phyloP scores from a whole-genome alignment of 2,113 vertebrate genomes.

The Prionailurus viverrinus region DNA sequence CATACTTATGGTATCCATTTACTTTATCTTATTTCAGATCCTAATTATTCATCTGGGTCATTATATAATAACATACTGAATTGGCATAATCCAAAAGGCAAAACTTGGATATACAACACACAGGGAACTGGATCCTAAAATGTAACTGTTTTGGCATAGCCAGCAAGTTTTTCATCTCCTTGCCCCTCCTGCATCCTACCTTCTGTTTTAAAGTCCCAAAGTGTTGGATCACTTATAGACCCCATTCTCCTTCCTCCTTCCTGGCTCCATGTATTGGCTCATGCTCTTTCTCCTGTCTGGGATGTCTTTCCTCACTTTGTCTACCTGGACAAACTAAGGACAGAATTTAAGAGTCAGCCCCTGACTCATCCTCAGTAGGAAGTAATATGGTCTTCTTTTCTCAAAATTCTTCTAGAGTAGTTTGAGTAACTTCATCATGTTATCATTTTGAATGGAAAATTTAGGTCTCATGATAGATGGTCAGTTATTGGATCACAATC shows the following conservation, averaged over 20 bases:
- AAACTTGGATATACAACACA: background rate
- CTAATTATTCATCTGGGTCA: background rate
- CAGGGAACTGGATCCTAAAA: background rate
- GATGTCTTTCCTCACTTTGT: background rate
- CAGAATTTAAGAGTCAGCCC: background rate
- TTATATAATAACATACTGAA: background rate
- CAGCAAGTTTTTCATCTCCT: background rate
- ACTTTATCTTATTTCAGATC: background rate
- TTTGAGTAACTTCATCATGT: background rate
- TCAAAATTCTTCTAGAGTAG: background rate
- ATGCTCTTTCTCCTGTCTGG: background rate
- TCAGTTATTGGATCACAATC: background rate
- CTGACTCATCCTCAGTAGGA: background rate
- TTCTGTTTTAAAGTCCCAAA: background rate
- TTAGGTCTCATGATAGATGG: background rate
- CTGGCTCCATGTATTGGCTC: background rate
- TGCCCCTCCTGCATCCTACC: background rate
- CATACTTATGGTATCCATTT: background rate
- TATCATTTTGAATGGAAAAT: background rate
- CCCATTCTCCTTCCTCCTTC: background rate
- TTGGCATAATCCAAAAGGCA: background rate
- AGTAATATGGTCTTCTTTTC: background rate
- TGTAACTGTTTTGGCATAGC: background rate
- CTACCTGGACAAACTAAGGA: background rate
- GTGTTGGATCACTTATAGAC: rapidly evolving